phyloP scores from a whole-genome alignment of 2,797 vertebrate species.

The Labroides dimidiatus region DNA sequence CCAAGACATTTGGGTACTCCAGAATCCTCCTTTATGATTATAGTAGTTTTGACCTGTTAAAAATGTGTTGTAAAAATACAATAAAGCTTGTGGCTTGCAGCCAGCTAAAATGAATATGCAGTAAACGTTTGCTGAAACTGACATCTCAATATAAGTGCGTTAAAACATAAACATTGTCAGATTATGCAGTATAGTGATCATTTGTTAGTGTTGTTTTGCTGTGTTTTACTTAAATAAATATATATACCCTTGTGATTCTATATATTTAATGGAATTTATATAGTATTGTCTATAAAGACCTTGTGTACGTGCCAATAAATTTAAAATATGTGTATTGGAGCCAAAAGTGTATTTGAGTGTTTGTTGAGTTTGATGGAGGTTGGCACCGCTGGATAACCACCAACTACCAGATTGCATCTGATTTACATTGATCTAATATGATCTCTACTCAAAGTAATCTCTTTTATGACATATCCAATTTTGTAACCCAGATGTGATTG shows the following conservation, averaged over 20 bases:
- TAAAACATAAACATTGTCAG: not conserved
- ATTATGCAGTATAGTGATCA: constrained; percentile 1
- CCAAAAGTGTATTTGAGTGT: not conserved
- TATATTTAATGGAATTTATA: not conserved
- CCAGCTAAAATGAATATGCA: not conserved
- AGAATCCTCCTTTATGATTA: no score
- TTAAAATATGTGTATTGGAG: constrained; percentile 38
- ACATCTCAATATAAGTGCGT: not conserved
- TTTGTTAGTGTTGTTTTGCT: constrained; percentile 10
- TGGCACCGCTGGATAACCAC: no score
- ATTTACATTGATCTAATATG: no score
- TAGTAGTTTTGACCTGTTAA: no score
- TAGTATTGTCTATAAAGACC: not conserved
- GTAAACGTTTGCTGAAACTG: not conserved
- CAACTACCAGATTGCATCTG: no score
- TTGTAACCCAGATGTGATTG: no score
- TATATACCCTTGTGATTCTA: not conserved
- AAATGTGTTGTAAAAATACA: no score
- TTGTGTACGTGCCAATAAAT: constrained; percentile 43
- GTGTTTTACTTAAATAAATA: not conserved
- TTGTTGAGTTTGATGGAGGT: no score
- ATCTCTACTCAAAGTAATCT: no score
- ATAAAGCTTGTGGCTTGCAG: no score
- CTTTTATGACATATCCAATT: no score
- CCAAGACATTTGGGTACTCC: no score